Percentiles rank a stretch among this genome's conserved stretches.
Evolutionary conservation across 2,888 invertebrate species (phyloP).

Genomic region (Kuschelorhynchus macadamiae): DNA sequence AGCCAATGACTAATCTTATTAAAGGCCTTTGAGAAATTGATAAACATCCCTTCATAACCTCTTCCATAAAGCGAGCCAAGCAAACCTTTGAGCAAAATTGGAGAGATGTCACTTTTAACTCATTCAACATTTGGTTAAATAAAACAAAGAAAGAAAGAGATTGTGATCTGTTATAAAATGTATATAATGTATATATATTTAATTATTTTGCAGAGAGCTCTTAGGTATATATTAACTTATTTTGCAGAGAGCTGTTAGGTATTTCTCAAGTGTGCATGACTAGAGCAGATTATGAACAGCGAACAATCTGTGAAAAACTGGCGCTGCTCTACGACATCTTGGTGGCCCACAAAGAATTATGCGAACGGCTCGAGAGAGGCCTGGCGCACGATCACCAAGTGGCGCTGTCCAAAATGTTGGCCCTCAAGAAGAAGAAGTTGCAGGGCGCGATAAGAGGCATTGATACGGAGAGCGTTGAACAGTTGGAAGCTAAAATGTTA

Average conservation of each 20-base stretch:
- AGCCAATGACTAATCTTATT: no score
- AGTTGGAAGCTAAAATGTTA: constrained; percentile 74
- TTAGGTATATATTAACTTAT: no score
- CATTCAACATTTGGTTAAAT: no score
- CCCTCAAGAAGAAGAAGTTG: constrained; percentile 75
- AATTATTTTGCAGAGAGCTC: no score
- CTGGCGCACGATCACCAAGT: constrained; percentile 75
- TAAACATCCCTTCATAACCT: no score
- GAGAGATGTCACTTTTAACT: no score
- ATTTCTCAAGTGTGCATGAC: constrained; percentile 70
- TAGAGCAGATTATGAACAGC: constrained; percentile 72
- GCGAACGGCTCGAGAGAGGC: constrained; percentile 75
- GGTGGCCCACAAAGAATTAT: constrained; percentile 72
- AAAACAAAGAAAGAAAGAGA: no score
- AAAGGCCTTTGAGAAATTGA: no score
- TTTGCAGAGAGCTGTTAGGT: constrained; percentile 69
- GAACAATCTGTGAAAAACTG: constrained; percentile 72
- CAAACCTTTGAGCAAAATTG: no score
- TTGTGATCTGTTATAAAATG: no score
- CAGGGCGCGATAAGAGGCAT: constrained; percentile 75
- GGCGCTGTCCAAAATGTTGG: constrained; percentile 74
- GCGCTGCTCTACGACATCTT: constrained; percentile 72
- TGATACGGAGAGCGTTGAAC: constrained; percentile 75
- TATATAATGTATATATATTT: no score
- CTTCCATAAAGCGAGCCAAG: no score